Percentiles rank a stretch among this genome's conserved stretches.
These are phyloP conservation scores for Pediacus dermestoides DNA, from an alignment of 2,888 invertebrate genomes.

Conservation along the genomic window DNA sequence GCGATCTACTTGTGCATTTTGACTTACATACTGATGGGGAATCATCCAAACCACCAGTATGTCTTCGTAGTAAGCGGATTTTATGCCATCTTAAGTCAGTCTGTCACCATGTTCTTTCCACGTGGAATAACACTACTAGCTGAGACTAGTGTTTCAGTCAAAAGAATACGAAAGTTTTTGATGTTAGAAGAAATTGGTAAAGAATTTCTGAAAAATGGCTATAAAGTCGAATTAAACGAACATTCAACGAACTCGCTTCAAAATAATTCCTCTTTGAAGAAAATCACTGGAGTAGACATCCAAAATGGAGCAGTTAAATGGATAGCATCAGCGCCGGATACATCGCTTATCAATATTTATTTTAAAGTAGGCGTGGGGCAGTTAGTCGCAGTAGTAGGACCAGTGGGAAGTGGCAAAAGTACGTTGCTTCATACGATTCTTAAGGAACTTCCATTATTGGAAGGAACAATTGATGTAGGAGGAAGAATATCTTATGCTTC, in stretches of 20 bases:
- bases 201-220: no score
- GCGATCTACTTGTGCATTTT: conserved; percentile 78
- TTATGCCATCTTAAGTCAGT: conserved; percentile 78
- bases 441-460: conserved; percentile 64
- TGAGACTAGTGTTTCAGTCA: conserved; percentile 70
- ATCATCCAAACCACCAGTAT: conserved; percentile 70
- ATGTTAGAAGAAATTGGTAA: conserved; percentile 49
- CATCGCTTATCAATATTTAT: conserved; percentile 58
- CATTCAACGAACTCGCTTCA: no score
- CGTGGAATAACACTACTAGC: conserved; percentile 74
- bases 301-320: conserved; percentile 64
- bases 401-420: conserved; percentile 62
- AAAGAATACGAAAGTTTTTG: conserved; percentile 60
- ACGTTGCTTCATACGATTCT: conserved; percentile 56
- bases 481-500: conserved; percentile 74
- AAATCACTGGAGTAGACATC: no score
- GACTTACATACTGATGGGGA: conserved; percentile 64
- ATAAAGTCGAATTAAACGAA: no score
- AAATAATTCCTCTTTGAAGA: background rate
- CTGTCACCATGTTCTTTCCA: conserved; percentile 88
- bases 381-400: conserved; percentile 56
- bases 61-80: conserved; percentile 84
- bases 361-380: conserved; percentile 61
- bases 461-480: conserved; percentile 62
- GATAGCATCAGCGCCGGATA: conserved; percentile 42